phyloP scores from a whole-genome alignment of 2,888 invertebrate species.

The Rhagonycha lutea region DNA sequence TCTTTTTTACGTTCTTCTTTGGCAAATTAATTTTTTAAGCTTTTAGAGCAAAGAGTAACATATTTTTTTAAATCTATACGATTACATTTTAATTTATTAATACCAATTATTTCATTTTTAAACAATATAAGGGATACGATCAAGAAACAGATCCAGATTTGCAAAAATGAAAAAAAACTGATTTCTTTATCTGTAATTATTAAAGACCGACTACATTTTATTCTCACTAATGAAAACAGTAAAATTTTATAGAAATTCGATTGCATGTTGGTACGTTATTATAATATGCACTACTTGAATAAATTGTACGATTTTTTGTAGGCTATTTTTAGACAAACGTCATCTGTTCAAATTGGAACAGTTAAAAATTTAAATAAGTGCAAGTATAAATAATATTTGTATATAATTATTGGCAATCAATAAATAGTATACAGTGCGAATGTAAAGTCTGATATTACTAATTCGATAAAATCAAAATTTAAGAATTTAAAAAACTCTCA shows the following conservation, averaged over 20 bases:
- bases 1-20: neutral
- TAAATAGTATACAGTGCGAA: neutral
- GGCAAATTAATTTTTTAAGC: too few relatives aligned
- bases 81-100: too few relatives aligned
- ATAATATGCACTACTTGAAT: neutral
- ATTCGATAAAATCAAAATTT: too few relatives aligned
- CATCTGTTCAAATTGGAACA: neutral
- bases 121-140: too few relatives aligned
- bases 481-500: too few relatives aligned
- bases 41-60: too few relatives aligned
- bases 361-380: neutral
- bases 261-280: neutral
- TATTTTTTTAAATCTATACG: too few relatives aligned
- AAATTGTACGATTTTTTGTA: neutral
- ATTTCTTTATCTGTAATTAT: neutral
- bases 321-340: neutral
- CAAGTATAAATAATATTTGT: neutral
- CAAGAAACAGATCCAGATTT: too few relatives aligned
- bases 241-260: neutral
- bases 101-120: too few relatives aligned
- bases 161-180: neutral
- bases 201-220: neutral
- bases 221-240: neutral
- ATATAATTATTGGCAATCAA: neutral
- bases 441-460: too few relatives aligned